Base-by-base conservation (phyloP, 2,113 vertebrate species). In the Tympanuchus pallidicinctus region DNA sequence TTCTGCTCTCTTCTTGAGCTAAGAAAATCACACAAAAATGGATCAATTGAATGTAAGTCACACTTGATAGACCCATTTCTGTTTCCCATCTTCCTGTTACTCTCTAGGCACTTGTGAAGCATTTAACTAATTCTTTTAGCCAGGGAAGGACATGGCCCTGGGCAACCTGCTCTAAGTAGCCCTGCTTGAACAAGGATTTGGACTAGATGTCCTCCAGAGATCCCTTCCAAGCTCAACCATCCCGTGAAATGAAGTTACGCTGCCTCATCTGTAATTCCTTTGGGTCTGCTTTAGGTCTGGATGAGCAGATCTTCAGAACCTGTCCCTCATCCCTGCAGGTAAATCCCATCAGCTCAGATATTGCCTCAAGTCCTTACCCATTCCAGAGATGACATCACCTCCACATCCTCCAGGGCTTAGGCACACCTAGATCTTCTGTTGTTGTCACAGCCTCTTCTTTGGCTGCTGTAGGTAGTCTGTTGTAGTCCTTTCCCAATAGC, bases 31-130 rank as follows among this genome's bases (percentile, higher is more conserved):
- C 30, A 43, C 32, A 14, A 48, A 7, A 30, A 32, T 8, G 40
- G 4, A 18, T 30, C 11, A 2, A 4, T 54, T 30, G n/a, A 28
- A 28, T 28, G 9, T 0, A 2, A 74, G 21, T 21, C 3, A 21
- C 27, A 28, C 3, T 1, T 14, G 47, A 82, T 18, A 73, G 56
- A 72, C 13, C 16, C 3, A 2, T 64, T 76, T 50, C 7, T 6
- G 21, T 45, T 47, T 32, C 20, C 28, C 24, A 19, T 36, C 25
- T 47, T 50, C 32, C 56, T 52, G 4, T 56, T 56, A 16, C 28
- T 38, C 21, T 61, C 10, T 9, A 66, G 22, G 21, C 8, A 66
- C 61, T 28, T 72, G 32, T 42, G 27, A 76, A 85, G 13, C 5
- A 8, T 38, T 3, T 10, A 36, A 25, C 1, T 12, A 34, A 32